These are phyloP conservation scores for Stichopus chloronotus DNA, from an alignment of 35 echinoderm and acorn worm species.

Conservation along the genomic window DNA sequence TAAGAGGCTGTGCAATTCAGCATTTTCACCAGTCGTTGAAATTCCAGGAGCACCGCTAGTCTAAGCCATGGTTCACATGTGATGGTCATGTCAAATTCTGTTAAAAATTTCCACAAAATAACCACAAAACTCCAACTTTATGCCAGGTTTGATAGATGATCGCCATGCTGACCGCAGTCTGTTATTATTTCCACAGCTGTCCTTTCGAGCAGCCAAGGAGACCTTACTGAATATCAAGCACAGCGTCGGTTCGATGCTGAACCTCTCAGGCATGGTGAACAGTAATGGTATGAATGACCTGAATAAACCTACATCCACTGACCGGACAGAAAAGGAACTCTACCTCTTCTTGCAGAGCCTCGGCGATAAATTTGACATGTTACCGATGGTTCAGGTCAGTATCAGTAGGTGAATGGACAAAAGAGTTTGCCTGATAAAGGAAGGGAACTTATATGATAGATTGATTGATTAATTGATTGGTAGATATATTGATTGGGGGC, in stretches of 20 bases:
- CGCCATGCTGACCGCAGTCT: background rate
- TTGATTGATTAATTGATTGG: too few relatives aligned
- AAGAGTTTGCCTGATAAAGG: background rate
- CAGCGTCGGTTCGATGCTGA: conserved; percentile 46
- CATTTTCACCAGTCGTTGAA: too few relatives aligned
- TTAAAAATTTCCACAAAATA: too few relatives aligned
- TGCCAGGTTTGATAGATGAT: background rate
- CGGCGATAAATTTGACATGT: conserved; percentile 48
- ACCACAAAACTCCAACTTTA: too few relatives aligned
- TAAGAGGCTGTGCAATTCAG: too few relatives aligned
- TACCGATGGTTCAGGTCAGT: conserved; percentile 33
- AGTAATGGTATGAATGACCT: conserved; percentile 46
- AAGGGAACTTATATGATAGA: background rate
- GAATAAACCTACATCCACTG: conserved; percentile 5
- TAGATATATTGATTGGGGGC: too few relatives aligned
- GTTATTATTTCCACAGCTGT: conserved; percentile 16
- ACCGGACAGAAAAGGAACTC: conserved; percentile 36
- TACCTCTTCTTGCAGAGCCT: conserved; percentile 45
- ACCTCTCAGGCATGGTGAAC: background rate
- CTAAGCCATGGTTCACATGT: too few relatives aligned
- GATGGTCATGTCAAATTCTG: too few relatives aligned
- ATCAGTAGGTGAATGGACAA: background rate
- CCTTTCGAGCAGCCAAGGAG: conserved; percentile 56
- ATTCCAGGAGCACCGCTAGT: too few relatives aligned
- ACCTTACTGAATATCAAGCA: conserved; percentile 46